Base-by-base conservation (phyloP, 2,113 vertebrate species). In the Zosterops hypoxanthus region DNA sequence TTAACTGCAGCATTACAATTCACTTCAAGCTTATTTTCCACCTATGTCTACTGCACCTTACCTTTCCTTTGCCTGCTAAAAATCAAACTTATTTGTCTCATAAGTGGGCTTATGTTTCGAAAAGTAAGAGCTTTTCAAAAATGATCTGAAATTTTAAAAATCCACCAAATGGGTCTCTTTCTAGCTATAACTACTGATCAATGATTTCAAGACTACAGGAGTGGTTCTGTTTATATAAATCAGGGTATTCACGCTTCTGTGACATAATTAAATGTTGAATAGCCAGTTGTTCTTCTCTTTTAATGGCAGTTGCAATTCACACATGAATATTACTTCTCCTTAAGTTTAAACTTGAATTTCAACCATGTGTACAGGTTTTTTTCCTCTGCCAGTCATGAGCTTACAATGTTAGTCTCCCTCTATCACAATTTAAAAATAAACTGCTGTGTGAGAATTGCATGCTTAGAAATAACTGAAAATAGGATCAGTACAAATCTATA, bases 1-100 rank as follows among this genome's bases (percentile, higher is more conserved):
- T 98, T 98, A 98, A 97, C 96, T 96, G 92, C 93, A 95, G 90
- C 92, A 95, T 96, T 95, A 93, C 92, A 97, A 86, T 96, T 97
- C 94, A 96, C 94, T 96, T 97, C 84, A 94, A 97, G 84, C 61
- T 97, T 55, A 72, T 94, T 96, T 95, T 96, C 94, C 89, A 97
- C 82, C 92, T 65, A 63, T 94, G 69, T 77, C 76, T 82, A 52
- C 86, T 88, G 72, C 56, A 83, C 78, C 90, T 92, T 83, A 77
- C 69, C 84, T 91, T 90, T 73, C 66, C 90, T 91, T 87, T 59
- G 84, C 91, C 94, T 92, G 70, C 42, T 79, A 85, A 82, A 92
- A 90, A 82, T 70, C 79, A 81, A 75, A 55, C 2, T 34, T 24
- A 47, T 39, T 39, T 64, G 31, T 70, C 36, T 75, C 26, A 2